Base-by-base conservation (phyloP, 2,888 invertebrate genomes). In the Lypha dubia region DNA sequence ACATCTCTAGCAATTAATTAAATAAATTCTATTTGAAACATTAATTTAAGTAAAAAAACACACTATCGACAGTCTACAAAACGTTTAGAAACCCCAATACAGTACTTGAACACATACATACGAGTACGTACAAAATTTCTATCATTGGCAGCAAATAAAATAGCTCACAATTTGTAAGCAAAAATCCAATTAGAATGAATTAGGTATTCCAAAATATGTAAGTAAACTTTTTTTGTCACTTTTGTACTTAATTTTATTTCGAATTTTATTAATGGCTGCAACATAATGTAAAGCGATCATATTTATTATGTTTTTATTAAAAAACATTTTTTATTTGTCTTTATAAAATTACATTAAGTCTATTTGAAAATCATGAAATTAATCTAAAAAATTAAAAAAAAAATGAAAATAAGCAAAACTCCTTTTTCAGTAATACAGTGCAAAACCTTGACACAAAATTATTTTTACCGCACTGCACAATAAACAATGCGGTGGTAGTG, bases 391-490 rank as follows among this genome's bases (percentile, higher is more conserved):
- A 60, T 24, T n/a, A 20, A 11, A 67, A 46, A 7, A 67, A 62
- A 35, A 71, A 67, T 77, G 60, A 60, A 7, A 3, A 38, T 9
- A 38, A 38, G 11, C 62, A 76, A 74, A 84, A 84, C 84, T 84
- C 84, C 84, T 81, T 81, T 84, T 84, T 81, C 74, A 84, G 84
- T 74, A 81, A 84, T 65, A 73, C 77, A 79, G 77, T 81, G 68
- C 84, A 81, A 79, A 79, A 84, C 84, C 84, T 84, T 84, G 84
- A 84, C 84, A 84, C 84, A 63, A 84, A 84, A 81, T 74, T 49
- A 77, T 70, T 76, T 80, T 70, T 76, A 63, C 70, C 28, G 49
- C 65, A 58, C 74, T 79, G 77, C 60, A 77, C 56, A 77, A 70
- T 20, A 70, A 77, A 77, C 49, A 68, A 53, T 68, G 53, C 63